Base-by-base conservation (phyloP, 2,888 invertebrate species). In the Peribatodes rhomboidaria region DNA sequence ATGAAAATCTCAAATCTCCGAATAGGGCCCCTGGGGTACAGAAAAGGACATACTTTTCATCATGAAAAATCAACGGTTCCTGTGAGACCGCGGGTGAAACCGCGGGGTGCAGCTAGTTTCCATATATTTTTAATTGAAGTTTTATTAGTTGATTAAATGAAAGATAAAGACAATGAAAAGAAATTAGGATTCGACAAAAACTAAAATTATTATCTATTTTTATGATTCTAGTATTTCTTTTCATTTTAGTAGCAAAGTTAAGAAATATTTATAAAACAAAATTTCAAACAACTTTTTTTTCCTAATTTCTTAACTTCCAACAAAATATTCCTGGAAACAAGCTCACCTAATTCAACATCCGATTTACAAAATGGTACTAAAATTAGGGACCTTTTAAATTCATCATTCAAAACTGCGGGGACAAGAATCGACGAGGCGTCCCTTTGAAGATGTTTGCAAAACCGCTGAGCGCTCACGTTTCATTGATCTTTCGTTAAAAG, bases 401-500 rank as follows among this genome's bases (percentile, higher is more conserved):
- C 47, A 53, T 41, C 39, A 42, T 46, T 46, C 14, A 53, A 57
- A 52, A 16, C 37, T n/a, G 16, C 31, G 33, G 58, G 33, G 55
- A 55, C 55, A 44, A 44, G 44, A 44, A 20, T 35, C 44, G 33
- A 44, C 10, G 20, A 20, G n/a, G 31, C 44, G 16, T 52, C 37
- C 55, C 63, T 65, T 69, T 65, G 66, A 69, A 56, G 54, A 57
- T 65, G 53, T 53, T 67, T 63, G 18, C 56, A 27, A 61, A 65
- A 60, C 67, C 67, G 42, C 57, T 53, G 55, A 61, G 22, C 33
- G 44, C 18, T 70, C 66, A 50, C 61, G 39, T 22, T 67, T 47
- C 64, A 67, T 47, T 52, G 65, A 58, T 59, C 68, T 67, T 58
- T 57, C 56, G 67, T 68, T 65, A 61, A 64, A 59, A 59, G 46